Percentiles rank a stretch among this genome's conserved stretches.
Conservation (phyloP, 2,888 invertebrate genomes). For the Nemapogon koenigi region DNA sequence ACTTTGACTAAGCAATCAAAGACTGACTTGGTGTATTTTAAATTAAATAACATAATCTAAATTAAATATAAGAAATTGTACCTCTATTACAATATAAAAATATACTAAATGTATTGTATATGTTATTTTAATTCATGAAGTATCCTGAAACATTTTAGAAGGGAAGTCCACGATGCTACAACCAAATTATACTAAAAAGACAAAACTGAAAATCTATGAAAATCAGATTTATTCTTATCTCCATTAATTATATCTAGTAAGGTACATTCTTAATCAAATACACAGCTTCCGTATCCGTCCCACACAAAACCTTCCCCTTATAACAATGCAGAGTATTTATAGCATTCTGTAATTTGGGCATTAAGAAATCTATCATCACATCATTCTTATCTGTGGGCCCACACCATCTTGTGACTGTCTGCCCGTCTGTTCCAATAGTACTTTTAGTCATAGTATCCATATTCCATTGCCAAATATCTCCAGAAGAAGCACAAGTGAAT, state of each 20-base stretch:
- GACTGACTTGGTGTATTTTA: conserved; percentile 52
- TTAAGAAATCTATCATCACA: conserved; percentile 75
- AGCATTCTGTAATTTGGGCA: conserved; percentile 77
- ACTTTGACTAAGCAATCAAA: conserved; percentile 58
- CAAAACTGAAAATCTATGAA: too few relatives aligned
- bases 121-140: neutral
- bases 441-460: conserved; percentile 60
- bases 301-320: conserved; percentile 77
- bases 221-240: too few relatives aligned
- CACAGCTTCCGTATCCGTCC: conserved; percentile 88
- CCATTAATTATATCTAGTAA: too few relatives aligned
- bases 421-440: conserved; percentile 36
- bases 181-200: too few relatives aligned
- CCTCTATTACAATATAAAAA: neutral
- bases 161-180: too few relatives aligned
- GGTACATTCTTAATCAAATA: conserved; percentile 75
- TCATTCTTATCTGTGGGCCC: conserved; percentile 72
- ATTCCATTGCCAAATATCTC: conserved; percentile 92
- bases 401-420: conserved; percentile 67
- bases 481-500: conserved; percentile 80
- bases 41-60: too few relatives aligned
- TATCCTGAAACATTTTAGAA: too few relatives aligned
- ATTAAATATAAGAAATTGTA: neutral
- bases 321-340: conserved; percentile 84
- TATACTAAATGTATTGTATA: neutral